Percentiles rank a stretch among this genome's conserved stretches.
Conservation (phyloP, 1,140 invertebrate genomes). For the Branchinecta lindahli region DNA sequence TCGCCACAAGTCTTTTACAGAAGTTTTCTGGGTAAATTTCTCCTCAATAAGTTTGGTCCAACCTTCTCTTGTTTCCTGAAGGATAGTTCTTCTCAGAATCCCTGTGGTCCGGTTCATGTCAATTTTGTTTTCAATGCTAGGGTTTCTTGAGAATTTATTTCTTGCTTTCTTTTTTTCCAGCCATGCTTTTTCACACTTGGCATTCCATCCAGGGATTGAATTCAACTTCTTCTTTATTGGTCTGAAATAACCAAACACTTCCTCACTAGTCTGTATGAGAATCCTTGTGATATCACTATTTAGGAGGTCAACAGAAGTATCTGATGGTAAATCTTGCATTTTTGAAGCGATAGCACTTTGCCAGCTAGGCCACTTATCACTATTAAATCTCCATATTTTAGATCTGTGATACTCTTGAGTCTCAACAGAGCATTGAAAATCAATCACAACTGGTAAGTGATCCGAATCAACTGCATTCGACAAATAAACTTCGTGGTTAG, state of each 20-base stretch:
- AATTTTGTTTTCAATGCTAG: background rate
- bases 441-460: too few relatives aligned
- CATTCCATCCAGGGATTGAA: background rate
- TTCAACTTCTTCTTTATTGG: background rate
- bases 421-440: too few relatives aligned
- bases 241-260: background rate
- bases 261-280: background rate
- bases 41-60: background rate
- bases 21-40: background rate
- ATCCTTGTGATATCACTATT: background rate
- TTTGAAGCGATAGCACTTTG: background rate
- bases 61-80: background rate
- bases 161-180: background rate
- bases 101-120: background rate
- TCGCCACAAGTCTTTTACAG: background rate
- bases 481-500: too few relatives aligned
- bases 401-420: too few relatives aligned
- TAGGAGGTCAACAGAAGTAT: background rate
- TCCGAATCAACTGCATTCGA: too few relatives aligned
- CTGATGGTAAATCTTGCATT: background rate
- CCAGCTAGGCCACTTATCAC: slow-evolving; percentile 2
- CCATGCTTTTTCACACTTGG: background rate
- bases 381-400: too few relatives aligned
- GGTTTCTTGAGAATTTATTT: background rate
- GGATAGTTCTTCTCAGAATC: background rate